Evolutionary conservation across 1,140 invertebrate genomes (phyloP).

Genomic region (Lepidotrigona ventralis): DNA sequence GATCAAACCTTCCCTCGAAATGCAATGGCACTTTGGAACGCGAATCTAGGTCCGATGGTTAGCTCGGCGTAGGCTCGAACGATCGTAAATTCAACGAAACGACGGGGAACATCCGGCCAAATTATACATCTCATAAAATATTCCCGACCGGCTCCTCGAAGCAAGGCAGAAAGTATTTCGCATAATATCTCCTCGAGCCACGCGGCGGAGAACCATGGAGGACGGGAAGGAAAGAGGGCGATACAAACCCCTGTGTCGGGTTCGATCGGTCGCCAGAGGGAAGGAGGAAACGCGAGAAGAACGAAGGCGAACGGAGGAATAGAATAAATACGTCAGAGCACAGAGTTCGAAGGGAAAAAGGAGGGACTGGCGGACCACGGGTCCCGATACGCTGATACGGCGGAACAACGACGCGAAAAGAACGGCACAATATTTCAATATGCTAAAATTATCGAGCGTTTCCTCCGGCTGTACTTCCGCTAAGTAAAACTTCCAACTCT

Average conservation of each 20-base stretch:
- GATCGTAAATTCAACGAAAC: slow-evolving; percentile 52
- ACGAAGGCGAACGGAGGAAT: background rate
- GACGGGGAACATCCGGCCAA: slow-evolving; percentile 54
- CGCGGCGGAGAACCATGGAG: background rate
- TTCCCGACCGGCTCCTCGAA: slow-evolving; percentile 46
- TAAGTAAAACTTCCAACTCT: slow-evolving; percentile 26
- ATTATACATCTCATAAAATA: slow-evolving; percentile 68
- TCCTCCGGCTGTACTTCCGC: background rate
- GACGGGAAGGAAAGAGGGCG: background rate
- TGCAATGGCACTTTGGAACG: too few relatives aligned
- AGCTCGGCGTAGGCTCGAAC: slow-evolving; percentile 15
- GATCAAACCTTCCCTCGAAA: too few relatives aligned
- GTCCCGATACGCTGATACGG: slow-evolving; percentile 46
- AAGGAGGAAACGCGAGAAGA: background rate
- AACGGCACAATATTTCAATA: slow-evolving; percentile 52
- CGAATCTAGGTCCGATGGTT: background rate
- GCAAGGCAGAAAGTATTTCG: slow-evolving; percentile 56
- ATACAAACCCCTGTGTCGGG: background rate
- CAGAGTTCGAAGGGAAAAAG: background rate
- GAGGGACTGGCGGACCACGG: background rate
- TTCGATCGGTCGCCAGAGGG: background rate
- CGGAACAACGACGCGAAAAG: background rate
- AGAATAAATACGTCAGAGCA: slow-evolving; percentile 49
- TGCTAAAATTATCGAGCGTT: slow-evolving; percentile 49
- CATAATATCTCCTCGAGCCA: slow-evolving; percentile 50